Evolutionary conservation across 2,113 vertebrate species (phyloP).

Genomic region (Probosciger aterrimus): DNA sequence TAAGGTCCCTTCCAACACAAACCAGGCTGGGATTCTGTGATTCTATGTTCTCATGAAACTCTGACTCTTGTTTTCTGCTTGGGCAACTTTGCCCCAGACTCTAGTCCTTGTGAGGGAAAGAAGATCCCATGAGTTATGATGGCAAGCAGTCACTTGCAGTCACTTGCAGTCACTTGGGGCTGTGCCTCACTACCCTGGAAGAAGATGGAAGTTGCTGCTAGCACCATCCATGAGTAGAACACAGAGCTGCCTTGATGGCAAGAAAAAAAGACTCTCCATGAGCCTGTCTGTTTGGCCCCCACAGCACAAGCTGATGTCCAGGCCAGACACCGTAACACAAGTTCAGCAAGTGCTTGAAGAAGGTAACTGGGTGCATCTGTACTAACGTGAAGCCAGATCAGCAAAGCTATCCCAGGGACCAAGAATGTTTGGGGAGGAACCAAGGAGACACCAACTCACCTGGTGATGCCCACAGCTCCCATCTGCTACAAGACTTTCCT

Average conservation of each 20-base stretch:
- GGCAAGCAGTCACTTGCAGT: rapidly evolving
- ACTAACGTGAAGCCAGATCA: not conserved
- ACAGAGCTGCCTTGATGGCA: not conserved
- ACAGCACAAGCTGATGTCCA: not conserved
- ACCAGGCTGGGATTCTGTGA: not conserved
- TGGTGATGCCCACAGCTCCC: not conserved
- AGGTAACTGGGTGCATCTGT: not conserved
- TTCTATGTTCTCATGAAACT: not conserved
- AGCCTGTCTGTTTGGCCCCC: not conserved
- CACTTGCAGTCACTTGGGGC: rapidly evolving
- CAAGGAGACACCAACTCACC: not conserved
- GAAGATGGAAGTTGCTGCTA: not conserved
- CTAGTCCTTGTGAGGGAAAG: not conserved
- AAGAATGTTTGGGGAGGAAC: not conserved
- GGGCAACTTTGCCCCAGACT: not conserved
- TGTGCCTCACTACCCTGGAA: not conserved
- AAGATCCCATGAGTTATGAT: rapidly evolving
- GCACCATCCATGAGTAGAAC: not conserved
- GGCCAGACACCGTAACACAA: rapidly evolving
- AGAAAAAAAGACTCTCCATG: not conserved
- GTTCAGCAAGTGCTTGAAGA: not conserved
- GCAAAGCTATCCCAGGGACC: not conserved
- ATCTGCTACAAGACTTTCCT: not conserved
- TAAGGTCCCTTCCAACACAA: not conserved
- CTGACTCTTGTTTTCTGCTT: not conserved